Base-by-base conservation (phyloP, 1,140 invertebrate genomes). In the Formica exsecta region DNA sequence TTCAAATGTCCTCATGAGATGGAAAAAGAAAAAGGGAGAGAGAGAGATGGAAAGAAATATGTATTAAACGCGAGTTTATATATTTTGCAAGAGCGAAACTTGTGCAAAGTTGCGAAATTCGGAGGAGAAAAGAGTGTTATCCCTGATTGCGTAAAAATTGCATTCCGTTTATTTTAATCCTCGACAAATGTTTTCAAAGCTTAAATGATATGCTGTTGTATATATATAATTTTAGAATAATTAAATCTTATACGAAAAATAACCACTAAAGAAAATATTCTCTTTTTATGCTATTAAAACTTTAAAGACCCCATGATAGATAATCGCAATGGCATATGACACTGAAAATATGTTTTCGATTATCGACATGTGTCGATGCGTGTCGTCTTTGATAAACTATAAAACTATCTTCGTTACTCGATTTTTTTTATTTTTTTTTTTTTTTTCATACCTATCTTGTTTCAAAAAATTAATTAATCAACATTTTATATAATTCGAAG, bases 71-170 rank as follows among this genome's bases (percentile, higher is more conserved):
- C 8, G 22, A 25, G n/a, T n/a, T 66, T 22, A 36, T 65, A 32
- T 38, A 38, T 44, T 68, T 68, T 64, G 13, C 41, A 68, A 54
- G 29, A 32, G 74, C 19, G 41, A 44, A 38, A n/a, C 41, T 66
- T 38, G 9, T 3, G 9, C 8, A 13, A 41, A 44, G n/a, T 68
- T 41, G 38, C 44, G 38, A 79, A 68, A 79, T 54, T 4, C 38
- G 3, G 16, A 38, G 36, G 36, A 41, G 22, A 25, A 41, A 62
- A 44, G 7, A 29, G 9, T 59, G 32, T 2, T 19, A 62, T 16
- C 9, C 19, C 19, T 9, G 19, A 51, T 5, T 54, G 25, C 22
- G 48, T 16, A 51, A 38, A 79, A 13, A 66, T 44, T 13, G 36
- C 36, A 76, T 41, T 64, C 25, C 3, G 44, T 22, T 44, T 8